Evolutionary conservation across 35 echinoderm and acorn worm genomes (phyloP).

Genomic region (Lytechinus pictus): DNA sequence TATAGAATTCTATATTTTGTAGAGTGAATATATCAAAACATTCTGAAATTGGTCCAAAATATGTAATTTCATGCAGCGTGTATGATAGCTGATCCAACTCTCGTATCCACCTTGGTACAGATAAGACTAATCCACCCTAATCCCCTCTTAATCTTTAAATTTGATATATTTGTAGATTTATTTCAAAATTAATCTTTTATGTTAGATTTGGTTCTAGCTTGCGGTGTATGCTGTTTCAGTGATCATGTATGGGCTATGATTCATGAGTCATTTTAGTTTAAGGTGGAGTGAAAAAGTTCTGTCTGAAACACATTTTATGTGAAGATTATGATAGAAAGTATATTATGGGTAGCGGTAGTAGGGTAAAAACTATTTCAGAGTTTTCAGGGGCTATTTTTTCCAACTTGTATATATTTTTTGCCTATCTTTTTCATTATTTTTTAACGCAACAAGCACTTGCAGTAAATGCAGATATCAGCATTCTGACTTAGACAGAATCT

Average conservation of each 20-base stretch:
- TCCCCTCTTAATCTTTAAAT: neutral
- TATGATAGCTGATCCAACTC: neutral
- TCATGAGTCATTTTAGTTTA: neutral
- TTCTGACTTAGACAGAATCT: no score
- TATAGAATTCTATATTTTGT: no score
- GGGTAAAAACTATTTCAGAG: no score
- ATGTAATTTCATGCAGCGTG: neutral
- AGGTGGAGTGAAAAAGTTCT: neutral
- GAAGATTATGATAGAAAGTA: no score
- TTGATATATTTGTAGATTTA: neutral
- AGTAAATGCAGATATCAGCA: no score
- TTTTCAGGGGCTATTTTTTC: no score
- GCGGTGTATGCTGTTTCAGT: neutral
- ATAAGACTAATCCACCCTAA: neutral
- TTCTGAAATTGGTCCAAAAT: neutral
- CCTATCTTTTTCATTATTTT: no score
- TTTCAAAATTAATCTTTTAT: neutral
- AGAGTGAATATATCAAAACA: neutral
- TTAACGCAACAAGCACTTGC: no score
- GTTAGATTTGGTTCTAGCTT: neutral
- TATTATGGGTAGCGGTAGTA: no score
- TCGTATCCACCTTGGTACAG: neutral
- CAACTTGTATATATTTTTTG: no score
- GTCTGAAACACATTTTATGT: no score
- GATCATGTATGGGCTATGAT: neutral